Base-by-base conservation (phyloP, 2,888 invertebrate genomes). In the Scaptomyza polygonia region DNA sequence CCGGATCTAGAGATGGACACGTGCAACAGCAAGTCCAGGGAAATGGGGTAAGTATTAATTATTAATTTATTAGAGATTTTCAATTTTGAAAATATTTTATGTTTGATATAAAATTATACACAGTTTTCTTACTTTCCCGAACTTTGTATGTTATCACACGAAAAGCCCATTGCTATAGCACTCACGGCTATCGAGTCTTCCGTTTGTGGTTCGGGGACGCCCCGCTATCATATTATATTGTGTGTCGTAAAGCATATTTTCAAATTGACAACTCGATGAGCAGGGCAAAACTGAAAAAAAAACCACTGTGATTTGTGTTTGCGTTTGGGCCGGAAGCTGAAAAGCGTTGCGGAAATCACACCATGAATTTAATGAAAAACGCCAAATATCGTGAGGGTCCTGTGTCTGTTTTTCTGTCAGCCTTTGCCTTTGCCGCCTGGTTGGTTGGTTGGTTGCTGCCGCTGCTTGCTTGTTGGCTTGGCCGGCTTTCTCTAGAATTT, bases 301-400 rank as follows among this genome's bases (percentile, higher is more conserved):
- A 39, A 39, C 8, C 16, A 55, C 61, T 52, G 62, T 75, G 82
- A 79, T 79, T 79, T 69, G 67, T 72, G 79, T 66, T 77, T 77
- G 51, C 63, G 30, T 44, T 18, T 59, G 16, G 39, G 80, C 79
- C 86, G 80, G 86, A 80, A 86, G 77, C 79, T 62, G 57, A 61
- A 70, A 70, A 79, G 67, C 71, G 62, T 66, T 54, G 72, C 82
- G 83, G 79, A 87, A 83, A 77, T 87, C 79, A 76, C 83, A 77
- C 83, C 85, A 84, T 84, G 79, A 85, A 86, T 85, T 87, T 87
- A 83, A 83, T 83, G 87, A 79, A 85, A 86, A 84, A 84, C 72
- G 75, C 63, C 70, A 84, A 68, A 68, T 77, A 80, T 84, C 67
- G 79, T 63, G 79, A 65, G 67, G 57, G 39, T 14, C 49, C 39